Conservation (phyloP, 2,888 invertebrate genomes). For the Lepidocyrtoides sp. region DNA sequence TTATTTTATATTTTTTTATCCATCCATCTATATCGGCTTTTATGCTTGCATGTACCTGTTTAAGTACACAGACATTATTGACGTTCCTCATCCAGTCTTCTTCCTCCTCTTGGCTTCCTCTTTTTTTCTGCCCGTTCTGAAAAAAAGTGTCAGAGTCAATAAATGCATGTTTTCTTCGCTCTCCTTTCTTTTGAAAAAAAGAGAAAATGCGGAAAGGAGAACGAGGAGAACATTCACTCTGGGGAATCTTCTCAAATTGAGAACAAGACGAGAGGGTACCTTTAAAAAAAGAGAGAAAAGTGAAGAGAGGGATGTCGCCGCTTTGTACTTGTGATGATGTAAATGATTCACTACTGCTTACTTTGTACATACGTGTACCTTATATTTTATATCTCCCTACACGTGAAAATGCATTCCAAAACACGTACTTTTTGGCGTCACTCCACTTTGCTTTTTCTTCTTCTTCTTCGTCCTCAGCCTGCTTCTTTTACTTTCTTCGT, state of each 20-base stretch:
- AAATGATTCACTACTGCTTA: conserved; percentile 49
- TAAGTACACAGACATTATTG: conserved; percentile 47
- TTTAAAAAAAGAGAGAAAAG: conserved; percentile 8
- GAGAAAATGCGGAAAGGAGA: conserved; percentile 8
- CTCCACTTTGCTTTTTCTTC: conserved; percentile 34
- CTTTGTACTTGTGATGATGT: conserved; percentile 53
- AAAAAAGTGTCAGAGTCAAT: conserved; percentile 79
- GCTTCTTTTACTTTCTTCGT: conserved; percentile 16
- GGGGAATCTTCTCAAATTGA: conserved; percentile 74
- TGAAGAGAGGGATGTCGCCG: conserved; percentile 39
- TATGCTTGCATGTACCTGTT: not conserved
- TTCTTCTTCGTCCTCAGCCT: not conserved
- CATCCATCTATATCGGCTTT: not conserved
- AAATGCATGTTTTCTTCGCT: conserved; percentile 77
- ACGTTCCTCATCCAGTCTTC: conserved; percentile 6
- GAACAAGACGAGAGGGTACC: conserved; percentile 69
- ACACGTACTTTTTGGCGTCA: conserved; percentile 47
- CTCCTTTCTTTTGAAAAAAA: conserved; percentile 61
- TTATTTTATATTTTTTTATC: not conserved
- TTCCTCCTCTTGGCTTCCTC: conserved; percentile 23
- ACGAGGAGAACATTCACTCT: conserved; percentile 38
- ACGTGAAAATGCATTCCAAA: conserved; percentile 27
- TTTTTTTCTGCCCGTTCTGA: conserved; percentile 55
- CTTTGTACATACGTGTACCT: not conserved
- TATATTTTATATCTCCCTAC: too few species aligned